A percentile compares a stretch with the other conserved stretches of the same genome.
These are phyloP conservation scores for Antheraea mylitta DNA, from an alignment of 1,140 invertebrate species.

Conservation along the genomic window DNA sequence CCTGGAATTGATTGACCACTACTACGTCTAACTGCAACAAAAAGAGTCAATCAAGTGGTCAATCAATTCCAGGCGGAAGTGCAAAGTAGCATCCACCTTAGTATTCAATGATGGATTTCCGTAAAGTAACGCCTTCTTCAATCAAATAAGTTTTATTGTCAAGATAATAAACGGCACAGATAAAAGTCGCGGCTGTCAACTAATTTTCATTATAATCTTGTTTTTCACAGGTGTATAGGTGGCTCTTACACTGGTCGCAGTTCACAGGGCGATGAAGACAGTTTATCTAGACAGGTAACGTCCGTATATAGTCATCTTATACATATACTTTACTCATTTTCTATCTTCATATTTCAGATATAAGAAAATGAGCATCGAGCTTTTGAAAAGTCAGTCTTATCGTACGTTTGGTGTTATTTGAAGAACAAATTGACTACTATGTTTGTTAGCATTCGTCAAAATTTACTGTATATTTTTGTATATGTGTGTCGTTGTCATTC, in stretches of 20 bases:
- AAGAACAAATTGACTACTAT: background rate
- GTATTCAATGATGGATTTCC: too few species aligned
- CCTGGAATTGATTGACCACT: too few species aligned
- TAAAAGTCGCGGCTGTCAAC: too few species aligned
- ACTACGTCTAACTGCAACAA: too few species aligned
- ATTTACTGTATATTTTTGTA: conserved; percentile 1
- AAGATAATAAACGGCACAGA: too few species aligned
- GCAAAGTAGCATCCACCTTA: too few species aligned
- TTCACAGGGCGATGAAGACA: conserved; percentile 83
- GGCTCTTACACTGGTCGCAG: conserved; percentile 81
- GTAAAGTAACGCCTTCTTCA: too few species aligned
- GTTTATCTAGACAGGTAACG: conserved; percentile 75
- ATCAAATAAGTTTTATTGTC: too few species aligned
- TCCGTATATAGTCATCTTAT: background rate
- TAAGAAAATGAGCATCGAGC: conserved; percentile 12
- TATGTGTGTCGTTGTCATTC: background rate
- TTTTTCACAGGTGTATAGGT: conserved; percentile 82
- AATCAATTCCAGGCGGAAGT: too few species aligned
- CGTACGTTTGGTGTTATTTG: conserved; percentile 5
- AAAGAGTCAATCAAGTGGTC: too few species aligned
- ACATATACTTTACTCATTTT: conserved; percentile 12
- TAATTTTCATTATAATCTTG: too few species aligned
- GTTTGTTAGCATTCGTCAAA: conserved; percentile 2
- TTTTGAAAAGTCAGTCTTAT: background rate
- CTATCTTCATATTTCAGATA: conserved; percentile 19